Conservation (phyloP, 2,888 invertebrate species). For the Plebejus argus region DNA sequence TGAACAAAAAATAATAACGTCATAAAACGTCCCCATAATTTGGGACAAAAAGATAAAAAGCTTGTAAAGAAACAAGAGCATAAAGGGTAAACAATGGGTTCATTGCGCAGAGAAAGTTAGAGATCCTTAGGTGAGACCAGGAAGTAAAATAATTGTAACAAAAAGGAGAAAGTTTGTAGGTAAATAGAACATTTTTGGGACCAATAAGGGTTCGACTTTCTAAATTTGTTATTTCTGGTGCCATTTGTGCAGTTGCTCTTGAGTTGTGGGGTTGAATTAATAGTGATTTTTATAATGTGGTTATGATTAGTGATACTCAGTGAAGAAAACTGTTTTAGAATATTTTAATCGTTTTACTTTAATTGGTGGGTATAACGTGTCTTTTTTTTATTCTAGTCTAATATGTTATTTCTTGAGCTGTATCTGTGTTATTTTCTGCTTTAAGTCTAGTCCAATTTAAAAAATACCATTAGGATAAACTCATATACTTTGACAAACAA, state of each 20-base stretch:
- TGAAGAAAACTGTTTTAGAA: not conserved
- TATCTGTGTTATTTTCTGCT: not conserved
- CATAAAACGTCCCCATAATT: slow-evolving; percentile 27
- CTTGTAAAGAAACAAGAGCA: slow-evolving; percentile 32
- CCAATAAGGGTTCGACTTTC: slow-evolving; percentile 73
- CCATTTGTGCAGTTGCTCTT: slow-evolving; percentile 68
- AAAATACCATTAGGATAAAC: not conserved
- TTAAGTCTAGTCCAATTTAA: not conserved
- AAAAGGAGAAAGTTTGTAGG: slow-evolving; percentile 76
- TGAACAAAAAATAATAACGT: slow-evolving; percentile 21
- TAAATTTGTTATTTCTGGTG: slow-evolving; percentile 59
- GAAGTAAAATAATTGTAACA: slow-evolving; percentile 73
- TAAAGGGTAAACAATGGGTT: slow-evolving; percentile 45
- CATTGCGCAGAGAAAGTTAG: slow-evolving; percentile 74
- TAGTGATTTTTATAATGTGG: not conserved
- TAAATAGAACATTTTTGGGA: slow-evolving; percentile 55
- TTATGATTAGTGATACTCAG: not conserved
- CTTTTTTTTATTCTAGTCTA: not conserved
- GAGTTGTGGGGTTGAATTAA: slow-evolving; percentile 44
- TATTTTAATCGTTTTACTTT: not conserved
- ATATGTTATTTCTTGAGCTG: no score
- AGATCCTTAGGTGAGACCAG: slow-evolving; percentile 69
- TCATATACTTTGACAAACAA: not conserved
- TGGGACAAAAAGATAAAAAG: slow-evolving; percentile 34
- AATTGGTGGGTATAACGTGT: not conserved